Conservation (phyloP, 2,113 vertebrate genomes). For the Mobula birostris region DNA sequence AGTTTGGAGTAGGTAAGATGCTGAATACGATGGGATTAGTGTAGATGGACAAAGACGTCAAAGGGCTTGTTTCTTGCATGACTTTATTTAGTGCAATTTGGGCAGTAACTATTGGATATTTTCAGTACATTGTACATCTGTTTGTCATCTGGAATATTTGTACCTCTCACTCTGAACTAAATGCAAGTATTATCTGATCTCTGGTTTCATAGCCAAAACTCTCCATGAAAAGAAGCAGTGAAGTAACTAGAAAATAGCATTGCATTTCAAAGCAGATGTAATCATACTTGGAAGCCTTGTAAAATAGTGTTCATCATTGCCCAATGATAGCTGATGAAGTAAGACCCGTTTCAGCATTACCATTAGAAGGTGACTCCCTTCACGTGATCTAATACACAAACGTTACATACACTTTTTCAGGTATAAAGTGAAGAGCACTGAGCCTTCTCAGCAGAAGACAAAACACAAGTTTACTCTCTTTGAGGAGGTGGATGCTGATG, state of each 20-base stretch:
- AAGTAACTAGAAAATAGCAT: not conserved
- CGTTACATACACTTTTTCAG: not conserved
- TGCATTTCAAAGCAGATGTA: not conserved
- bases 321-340: not conserved
- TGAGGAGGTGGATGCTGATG: conserved; percentile 54
- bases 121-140: not conserved
- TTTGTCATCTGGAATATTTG: not conserved
- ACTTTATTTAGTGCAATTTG: not conserved
- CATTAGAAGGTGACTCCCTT: not conserved
- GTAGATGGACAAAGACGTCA: too few relatives aligned
- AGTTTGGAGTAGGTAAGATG: too few relatives aligned
- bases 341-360: not conserved
- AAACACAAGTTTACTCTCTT: conserved; percentile 57
- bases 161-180: not conserved
- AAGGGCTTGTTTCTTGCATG: too few relatives aligned
- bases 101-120: not conserved
- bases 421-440: conserved; percentile 34
- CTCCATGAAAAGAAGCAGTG: not conserved
- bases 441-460: conserved; percentile 38
- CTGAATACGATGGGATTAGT: too few relatives aligned
- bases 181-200: too few relatives aligned
- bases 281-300: not conserved
- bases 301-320: not conserved
- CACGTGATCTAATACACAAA: too few relatives aligned
- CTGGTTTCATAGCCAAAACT: not conserved